Percentiles rank a stretch among this genome's conserved stretches.
These are phyloP conservation scores for Anomalospiza imberbis DNA, from an alignment of 2,797 vertebrate genomes.

Conservation along the genomic window DNA sequence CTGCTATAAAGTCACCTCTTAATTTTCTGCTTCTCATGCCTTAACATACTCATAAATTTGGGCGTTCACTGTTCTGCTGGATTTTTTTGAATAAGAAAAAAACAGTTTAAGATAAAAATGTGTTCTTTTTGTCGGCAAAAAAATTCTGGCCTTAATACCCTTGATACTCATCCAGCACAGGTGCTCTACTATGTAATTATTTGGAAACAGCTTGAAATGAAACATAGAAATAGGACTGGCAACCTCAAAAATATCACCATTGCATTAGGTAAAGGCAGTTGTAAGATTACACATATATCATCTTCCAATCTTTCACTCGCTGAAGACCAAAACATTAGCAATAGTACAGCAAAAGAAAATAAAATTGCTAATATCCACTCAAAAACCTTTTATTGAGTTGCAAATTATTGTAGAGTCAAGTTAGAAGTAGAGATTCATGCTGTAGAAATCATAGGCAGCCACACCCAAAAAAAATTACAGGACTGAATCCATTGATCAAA, in stretches of 20 bases:
- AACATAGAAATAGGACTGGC: not conserved
- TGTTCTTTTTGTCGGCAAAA: not conserved
- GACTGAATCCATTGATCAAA: not conserved
- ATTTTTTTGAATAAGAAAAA: not conserved
- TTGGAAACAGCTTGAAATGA: slow-evolving; percentile 31
- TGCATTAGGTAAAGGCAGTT: not conserved
- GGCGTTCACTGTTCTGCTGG: not conserved
- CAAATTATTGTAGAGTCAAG: not conserved
- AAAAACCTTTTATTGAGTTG: not conserved
- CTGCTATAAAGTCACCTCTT: not conserved
- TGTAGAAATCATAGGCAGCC: not conserved
- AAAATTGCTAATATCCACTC: not conserved
- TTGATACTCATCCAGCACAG: not conserved
- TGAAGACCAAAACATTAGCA: not conserved
- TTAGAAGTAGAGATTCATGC: not conserved
- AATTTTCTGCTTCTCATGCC: slow-evolving; percentile 18
- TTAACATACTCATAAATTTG: not conserved
- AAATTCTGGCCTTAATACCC: not conserved
- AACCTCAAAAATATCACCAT: slow-evolving; percentile 27
- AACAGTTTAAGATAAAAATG: slow-evolving; percentile 1
- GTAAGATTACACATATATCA: not conserved
- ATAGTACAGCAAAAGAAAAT: not conserved
- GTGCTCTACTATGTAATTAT: slow-evolving; percentile 28
- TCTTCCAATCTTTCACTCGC: not conserved
- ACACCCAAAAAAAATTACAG: not conserved